Conservation (phyloP, 2,113 vertebrate genomes). For the Bettongia penicillata region DNA sequence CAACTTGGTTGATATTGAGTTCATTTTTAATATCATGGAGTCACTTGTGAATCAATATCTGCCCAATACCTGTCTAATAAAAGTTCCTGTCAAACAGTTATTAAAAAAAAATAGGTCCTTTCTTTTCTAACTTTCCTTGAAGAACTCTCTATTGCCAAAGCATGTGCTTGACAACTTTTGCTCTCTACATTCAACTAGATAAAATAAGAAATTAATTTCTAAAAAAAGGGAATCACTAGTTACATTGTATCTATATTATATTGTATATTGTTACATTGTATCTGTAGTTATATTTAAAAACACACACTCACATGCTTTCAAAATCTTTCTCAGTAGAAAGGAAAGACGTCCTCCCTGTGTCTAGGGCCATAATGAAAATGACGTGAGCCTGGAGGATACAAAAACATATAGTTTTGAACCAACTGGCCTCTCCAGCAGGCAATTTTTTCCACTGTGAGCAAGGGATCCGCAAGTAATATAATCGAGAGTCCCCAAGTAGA, state of each 20-base stretch:
- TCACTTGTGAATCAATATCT: slow-evolving; percentile 66
- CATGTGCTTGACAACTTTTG: background rate
- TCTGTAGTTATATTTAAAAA: background rate
- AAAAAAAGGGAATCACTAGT: slow-evolving; percentile 32
- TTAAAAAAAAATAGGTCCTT: slow-evolving; percentile 62
- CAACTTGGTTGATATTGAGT: slow-evolving; percentile 63
- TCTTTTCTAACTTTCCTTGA: slow-evolving; percentile 50
- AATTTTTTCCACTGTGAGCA: slow-evolving; percentile 4
- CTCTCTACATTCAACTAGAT: slow-evolving; percentile 51
- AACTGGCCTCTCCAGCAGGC: background rate
- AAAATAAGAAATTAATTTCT: slow-evolving; percentile 46
- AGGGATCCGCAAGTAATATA: background rate
- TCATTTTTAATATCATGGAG: slow-evolving; percentile 74
- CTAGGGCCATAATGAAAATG: slow-evolving; percentile 17
- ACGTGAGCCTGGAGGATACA: background rate
- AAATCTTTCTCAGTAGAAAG: slow-evolving; percentile 24
- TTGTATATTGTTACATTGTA: background rate
- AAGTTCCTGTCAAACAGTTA: slow-evolving; percentile 58
- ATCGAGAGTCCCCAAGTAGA: slow-evolving; percentile 19
- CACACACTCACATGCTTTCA: background rate
- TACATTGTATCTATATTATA: background rate
- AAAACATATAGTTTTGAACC: background rate
- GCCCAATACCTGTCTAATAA: slow-evolving; percentile 62
- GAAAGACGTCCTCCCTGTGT: slow-evolving; percentile 17
- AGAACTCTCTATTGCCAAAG: slow-evolving; percentile 49